Evolutionary conservation across 2,888 invertebrate genomes (phyloP).

Genomic region (Rhamnusium bicolor): DNA sequence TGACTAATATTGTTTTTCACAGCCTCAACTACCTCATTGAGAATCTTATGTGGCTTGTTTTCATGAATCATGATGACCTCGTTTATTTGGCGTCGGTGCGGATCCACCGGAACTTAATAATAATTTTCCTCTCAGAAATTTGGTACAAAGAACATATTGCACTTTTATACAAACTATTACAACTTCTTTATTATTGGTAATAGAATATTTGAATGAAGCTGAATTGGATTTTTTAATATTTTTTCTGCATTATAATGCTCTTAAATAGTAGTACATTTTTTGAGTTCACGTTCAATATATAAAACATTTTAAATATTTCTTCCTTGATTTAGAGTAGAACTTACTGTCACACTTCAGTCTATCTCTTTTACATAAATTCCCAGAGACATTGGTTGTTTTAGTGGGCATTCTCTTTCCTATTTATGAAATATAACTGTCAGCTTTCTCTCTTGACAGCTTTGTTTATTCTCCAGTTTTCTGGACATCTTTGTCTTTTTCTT

Average conservation of each 20-base stretch:
- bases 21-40: conserved; percentile 27
- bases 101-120: conserved; percentile 21
- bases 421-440: background rate
- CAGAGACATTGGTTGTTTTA: background rate
- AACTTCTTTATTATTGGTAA: conserved; percentile 12
- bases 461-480: conserved; percentile 34
- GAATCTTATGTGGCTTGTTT: conserved; percentile 35
- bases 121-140: conserved; percentile 26
- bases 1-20: conserved; percentile 30
- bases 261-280: conserved; percentile 34
- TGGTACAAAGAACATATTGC: conserved; percentile 25
- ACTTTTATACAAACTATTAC: conserved; percentile 12
- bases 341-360: conserved; percentile 19
- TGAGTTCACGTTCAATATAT: conserved; percentile 27
- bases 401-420: background rate
- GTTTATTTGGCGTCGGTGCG: conserved; percentile 35
- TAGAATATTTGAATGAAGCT: conserved; percentile 18
- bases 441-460: conserved; percentile 23
- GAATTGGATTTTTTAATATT: conserved; percentile 3
- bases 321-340: background rate
- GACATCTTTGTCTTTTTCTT: background rate
- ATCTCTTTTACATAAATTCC: conserved; percentile 3
- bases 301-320: conserved; percentile 24
- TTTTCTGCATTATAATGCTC: conserved; percentile 23
- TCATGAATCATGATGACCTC: conserved; percentile 36